Evolutionary conservation across 2,113 vertebrate genomes (phyloP), one percentile per base, ranked within the genome.

Genomic region (Lichenostomus cassidix): DNA sequence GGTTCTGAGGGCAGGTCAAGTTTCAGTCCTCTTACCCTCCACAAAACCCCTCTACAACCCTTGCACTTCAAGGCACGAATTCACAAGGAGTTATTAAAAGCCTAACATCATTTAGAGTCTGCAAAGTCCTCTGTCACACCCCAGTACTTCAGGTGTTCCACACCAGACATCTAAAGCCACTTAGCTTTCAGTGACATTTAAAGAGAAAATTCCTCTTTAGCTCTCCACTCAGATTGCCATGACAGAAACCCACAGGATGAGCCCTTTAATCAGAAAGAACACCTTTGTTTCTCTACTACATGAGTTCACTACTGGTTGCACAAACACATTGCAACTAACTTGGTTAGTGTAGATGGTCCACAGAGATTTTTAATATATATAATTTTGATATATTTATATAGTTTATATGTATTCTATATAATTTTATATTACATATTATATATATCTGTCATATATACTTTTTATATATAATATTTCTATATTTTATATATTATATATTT

Each of bases 51-150:
- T 89, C 31, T 42, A 74, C 70, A 63, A 47, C 63, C 77, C 90
- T 90, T 69, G 68, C 83, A 76, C 84, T 91, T 93, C n/a, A 37
- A 69, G 59, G 44, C 75, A 87, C 89, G 76, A 85, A 93, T 86
- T 94, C 92, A 68, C 74, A 63, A 52, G 47, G 60, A 49, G 20
- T 83, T 90, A 88, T 83, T 92, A 68, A 68, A 87, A 89, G 79
- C 1, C 12, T 39, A 78, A 63, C 33, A 58, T 64, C 50, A 76
- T 88, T 87, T 64, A 58, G 56, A 77, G 14, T 17, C 81, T 78
- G 75, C 18, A 4, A 79, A 92, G 44, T 92, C 68, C 52, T 89
- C 69, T 0, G 27, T 91, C 85, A 93, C 58, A 85, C 35, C 20
- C 53, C 69, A 77, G 33, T 55, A 91, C 53, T 65, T 76, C 46